phyloP scores from a whole-genome alignment of 2,888 invertebrate genomes.

The Morinoia aosen region DNA sequence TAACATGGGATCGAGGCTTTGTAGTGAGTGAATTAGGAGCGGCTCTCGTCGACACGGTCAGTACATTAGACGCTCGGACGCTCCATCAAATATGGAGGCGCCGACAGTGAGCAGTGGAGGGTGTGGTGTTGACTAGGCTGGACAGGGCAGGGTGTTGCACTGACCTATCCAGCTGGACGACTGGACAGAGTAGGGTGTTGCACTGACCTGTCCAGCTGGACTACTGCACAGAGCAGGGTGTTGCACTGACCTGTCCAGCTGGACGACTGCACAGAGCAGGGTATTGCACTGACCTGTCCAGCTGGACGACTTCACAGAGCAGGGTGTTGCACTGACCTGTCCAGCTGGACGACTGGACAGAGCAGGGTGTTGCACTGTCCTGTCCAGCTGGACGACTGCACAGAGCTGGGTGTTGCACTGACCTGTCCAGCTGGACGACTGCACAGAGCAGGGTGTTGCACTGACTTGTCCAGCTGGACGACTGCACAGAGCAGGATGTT shows the following conservation, averaged over 20 bases:
- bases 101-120: slow-evolving; percentile 4
- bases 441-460: neutral
- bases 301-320: too few species aligned
- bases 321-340: too few species aligned
- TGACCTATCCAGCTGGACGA: neutral
- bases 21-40: slow-evolving; percentile 48
- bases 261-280: too few species aligned
- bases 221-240: too few species aligned
- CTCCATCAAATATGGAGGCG: slow-evolving; percentile 9
- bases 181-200: neutral
- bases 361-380: too few species aligned
- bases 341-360: too few species aligned
- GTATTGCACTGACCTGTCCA: too few species aligned
- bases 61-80: slow-evolving; percentile 41
- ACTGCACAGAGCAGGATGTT: neutral
- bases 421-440: neutral
- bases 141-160: neutral
- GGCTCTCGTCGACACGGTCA: slow-evolving; percentile 33
- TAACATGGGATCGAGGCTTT: slow-evolving; percentile 51
- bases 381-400: too few species aligned
- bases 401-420: too few species aligned
- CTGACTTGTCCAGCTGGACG: neutral
- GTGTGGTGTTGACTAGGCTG: neutral
- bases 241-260: too few species aligned
- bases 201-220: neutral